These are phyloP conservation scores for Lindbergichthys nudifrons DNA, from an alignment of 2,797 vertebrate species.

Conservation along the genomic window DNA sequence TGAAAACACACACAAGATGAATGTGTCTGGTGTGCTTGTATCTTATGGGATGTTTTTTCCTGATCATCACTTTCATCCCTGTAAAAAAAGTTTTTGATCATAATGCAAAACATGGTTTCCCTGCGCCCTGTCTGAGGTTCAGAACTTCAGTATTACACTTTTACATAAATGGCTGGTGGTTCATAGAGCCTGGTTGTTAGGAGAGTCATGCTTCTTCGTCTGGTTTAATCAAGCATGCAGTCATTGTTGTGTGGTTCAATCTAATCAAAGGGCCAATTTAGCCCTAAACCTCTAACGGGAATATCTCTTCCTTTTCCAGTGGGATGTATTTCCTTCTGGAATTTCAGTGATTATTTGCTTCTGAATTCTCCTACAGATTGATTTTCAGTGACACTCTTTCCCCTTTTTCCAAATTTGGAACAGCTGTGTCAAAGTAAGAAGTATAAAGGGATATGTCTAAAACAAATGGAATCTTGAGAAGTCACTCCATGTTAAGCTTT, in stretches of 20 bases:
- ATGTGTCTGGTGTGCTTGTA: slow-evolving; percentile 35
- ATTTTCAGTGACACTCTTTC: not conserved
- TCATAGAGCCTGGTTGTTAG: not conserved
- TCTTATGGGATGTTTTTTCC: slow-evolving; percentile 1
- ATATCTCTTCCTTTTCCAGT: not conserved
- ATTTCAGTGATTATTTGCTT: slow-evolving; percentile 1
- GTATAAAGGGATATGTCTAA: not conserved
- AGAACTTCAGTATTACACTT: not conserved
- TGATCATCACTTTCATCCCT: not conserved
- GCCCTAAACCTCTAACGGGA: not conserved
- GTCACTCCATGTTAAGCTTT: not conserved
- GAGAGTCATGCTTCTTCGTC: slow-evolving; percentile 1
- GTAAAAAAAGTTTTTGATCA: not conserved
- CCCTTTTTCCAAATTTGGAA: not conserved
- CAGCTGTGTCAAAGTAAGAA: not conserved
- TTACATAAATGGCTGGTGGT: not conserved
- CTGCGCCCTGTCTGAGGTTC: not conserved
- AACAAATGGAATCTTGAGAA: not conserved
- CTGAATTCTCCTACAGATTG: not conserved
- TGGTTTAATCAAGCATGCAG: slow-evolving; percentile 9
- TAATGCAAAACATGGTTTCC: not conserved
- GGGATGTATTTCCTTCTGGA: not conserved
- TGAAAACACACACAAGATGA: slow-evolving; percentile 19
- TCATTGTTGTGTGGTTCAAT: slow-evolving; percentile 33
- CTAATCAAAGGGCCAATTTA: not conserved